A percentile compares a stretch with the other conserved stretches of the same genome.
Evolutionary conservation across 2,888 invertebrate genomes (phyloP).

Genomic region (Pecten maximus): DNA sequence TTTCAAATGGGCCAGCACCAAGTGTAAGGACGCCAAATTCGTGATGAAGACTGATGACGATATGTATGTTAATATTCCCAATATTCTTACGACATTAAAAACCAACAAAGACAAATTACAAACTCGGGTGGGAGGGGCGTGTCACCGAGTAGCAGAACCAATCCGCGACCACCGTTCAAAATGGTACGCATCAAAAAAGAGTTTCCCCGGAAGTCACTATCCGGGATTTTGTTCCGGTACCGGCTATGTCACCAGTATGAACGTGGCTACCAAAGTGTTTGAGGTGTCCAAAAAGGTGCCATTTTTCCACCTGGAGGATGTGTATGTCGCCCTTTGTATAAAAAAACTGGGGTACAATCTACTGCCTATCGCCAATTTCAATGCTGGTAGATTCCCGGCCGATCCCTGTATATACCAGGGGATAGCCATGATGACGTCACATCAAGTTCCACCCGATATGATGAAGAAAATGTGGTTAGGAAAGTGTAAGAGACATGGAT

Average conservation of each 20-base stretch:
- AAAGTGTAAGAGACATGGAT: not conserved
- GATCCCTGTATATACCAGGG: slow-evolving; percentile 51
- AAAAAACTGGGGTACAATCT: slow-evolving; percentile 55
- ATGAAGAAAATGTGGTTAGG: slow-evolving; percentile 26
- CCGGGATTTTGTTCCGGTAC: slow-evolving; percentile 66
- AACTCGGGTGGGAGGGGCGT: slow-evolving; percentile 55
- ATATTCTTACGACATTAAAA: not conserved
- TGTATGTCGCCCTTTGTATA: slow-evolving; percentile 63
- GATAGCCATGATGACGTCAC: slow-evolving; percentile 53
- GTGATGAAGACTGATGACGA: slow-evolving; percentile 71
- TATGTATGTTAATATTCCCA: slow-evolving; percentile 65
- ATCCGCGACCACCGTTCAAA: slow-evolving; percentile 58
- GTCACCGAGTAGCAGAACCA: slow-evolving; percentile 47
- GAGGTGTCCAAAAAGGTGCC: slow-evolving; percentile 60
- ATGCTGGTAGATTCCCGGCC: slow-evolving; percentile 40
- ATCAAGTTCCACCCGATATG: slow-evolving; percentile 42
- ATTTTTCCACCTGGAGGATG: slow-evolving; percentile 68
- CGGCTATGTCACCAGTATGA: slow-evolving; percentile 61
- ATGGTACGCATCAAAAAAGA: slow-evolving; percentile 60
- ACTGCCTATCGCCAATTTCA: slow-evolving; percentile 52
- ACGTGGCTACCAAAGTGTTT: slow-evolving; percentile 55
- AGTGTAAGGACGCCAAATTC: slow-evolving; percentile 57
- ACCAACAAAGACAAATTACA: slow-evolving; percentile 40
- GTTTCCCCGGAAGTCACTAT: slow-evolving; percentile 56
- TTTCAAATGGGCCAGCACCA: slow-evolving; percentile 60